These are phyloP conservation scores for Poecile montanus DNA, from an alignment of 2,797 vertebrate genomes.

Conservation along the genomic window DNA sequence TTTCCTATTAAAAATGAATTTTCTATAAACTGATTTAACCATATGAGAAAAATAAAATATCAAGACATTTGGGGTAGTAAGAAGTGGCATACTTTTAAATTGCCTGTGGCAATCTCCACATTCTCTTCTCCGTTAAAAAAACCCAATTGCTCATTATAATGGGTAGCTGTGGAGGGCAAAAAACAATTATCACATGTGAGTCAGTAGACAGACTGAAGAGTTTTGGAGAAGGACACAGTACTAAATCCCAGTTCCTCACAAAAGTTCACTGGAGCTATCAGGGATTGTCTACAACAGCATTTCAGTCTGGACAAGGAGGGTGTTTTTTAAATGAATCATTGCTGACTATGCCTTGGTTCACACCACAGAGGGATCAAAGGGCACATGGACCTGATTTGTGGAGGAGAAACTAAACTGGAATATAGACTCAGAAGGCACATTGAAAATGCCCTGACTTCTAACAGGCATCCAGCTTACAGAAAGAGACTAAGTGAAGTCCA, in stretches of 20 bases:
- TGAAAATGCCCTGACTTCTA: background rate
- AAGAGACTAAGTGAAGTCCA: background rate
- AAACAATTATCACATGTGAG: background rate
- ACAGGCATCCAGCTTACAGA: background rate
- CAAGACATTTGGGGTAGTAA: background rate
- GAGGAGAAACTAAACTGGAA: background rate
- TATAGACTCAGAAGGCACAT: background rate
- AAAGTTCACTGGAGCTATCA: accelerated
- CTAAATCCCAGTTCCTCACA: background rate
- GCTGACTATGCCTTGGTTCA: background rate
- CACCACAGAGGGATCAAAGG: background rate
- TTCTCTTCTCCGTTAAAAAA: background rate
- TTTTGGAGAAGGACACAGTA: background rate
- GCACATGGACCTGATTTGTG: background rate
- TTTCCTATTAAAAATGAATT: background rate
- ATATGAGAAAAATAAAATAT: background rate
- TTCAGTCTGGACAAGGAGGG: background rate
- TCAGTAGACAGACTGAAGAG: background rate
- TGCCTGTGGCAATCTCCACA: background rate
- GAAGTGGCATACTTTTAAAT: background rate
- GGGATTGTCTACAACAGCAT: background rate
- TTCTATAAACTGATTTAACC: background rate
- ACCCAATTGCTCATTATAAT: background rate
- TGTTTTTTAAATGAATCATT: background rate
- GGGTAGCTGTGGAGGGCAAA: background rate